Base-by-base conservation (phyloP, 2,888 invertebrate genomes). In the Pyrocoelia pectoralis region DNA sequence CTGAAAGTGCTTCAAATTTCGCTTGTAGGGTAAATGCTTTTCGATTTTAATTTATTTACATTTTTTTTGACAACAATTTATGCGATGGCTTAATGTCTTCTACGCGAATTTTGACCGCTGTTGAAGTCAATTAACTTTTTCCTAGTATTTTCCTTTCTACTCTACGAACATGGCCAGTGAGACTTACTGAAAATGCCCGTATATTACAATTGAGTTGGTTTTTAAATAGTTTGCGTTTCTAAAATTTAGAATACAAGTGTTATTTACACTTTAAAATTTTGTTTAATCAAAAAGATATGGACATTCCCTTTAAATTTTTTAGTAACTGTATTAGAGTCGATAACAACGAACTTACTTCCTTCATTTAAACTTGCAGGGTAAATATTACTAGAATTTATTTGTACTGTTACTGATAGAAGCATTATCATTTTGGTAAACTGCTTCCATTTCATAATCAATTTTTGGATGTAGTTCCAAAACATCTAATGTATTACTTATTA, bases 31-130 rank as follows among this genome's bases (percentile, higher is more conserved):
- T 50, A 50, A n/a, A 50, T 24, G 6, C 14, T 14, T 10, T 13
- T n/a, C 4, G 50, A 50, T 50, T 50, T 50, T 13, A 50, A 19
- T 9, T 28, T 50, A 1, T 28, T 12, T 50, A 50, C 2, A 12
- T 24, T 50, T 24, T 29, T 24, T 24, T 24, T 8, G 10, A 2
- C 17, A 18, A 15, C 9, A 17, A 4, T 3, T 4, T 46, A 9
- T 17, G n/a, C n/a, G 17, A 17, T 10, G 17, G 15, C n/a, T 46
- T 46, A 46, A 46, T 18, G 15, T 46, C 46, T 33, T 33, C 33
- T 33, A 6, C 33, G 8, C 33, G 33, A 33, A 33, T 33, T 33
- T 33, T 33, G 33, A n/a, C n/a, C 8, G 33, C 33, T 33, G 33
- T 33, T 33, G 33, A 33, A 33, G 33, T 33, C n/a, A 33, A 33